Evolutionary conservation across 2,888 invertebrate genomes (phyloP).

Genomic region (Chrysopilus asiliformis): DNA sequence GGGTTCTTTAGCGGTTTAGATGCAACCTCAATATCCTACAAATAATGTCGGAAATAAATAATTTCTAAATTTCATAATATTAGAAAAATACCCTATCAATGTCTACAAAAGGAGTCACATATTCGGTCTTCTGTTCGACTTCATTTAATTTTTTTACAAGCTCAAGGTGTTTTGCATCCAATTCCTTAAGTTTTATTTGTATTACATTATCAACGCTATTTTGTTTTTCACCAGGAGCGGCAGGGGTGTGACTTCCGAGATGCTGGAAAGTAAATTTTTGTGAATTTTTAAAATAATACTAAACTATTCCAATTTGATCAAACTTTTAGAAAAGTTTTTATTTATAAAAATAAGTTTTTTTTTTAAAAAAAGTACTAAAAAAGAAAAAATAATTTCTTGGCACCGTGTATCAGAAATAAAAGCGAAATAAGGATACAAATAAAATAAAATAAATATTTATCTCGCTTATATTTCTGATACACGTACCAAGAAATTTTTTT

Average conservation of each 20-base stretch:
- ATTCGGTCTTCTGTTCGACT: neutral
- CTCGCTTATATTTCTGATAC: too few species aligned
- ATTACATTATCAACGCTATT: neutral
- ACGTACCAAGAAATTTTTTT: too few species aligned
- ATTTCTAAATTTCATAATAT: too few species aligned
- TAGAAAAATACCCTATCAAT: neutral
- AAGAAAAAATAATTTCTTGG: too few species aligned
- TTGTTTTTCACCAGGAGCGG: neutral
- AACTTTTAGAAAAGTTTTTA: neutral
- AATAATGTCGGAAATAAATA: too few species aligned
- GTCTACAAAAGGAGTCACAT: neutral
- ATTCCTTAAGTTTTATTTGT: slow-evolving; percentile 24
- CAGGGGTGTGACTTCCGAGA: neutral
- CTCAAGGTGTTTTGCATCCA: slow-evolving; percentile 24
- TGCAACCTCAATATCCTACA: too few species aligned
- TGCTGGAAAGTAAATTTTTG: slow-evolving; percentile 2
- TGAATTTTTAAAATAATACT: neutral
- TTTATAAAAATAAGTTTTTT: neutral
- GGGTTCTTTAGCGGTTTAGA: too few species aligned
- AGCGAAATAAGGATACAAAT: too few species aligned
- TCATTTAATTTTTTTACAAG: slow-evolving; percentile 21
- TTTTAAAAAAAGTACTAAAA: too few species aligned
- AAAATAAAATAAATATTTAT: too few species aligned
- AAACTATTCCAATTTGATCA: neutral
- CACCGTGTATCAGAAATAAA: too few species aligned